A percentile compares a stretch with the other conserved stretches of the same genome.
phyloP scores from a whole-genome alignment of 2,888 invertebrate genomes.

The Lottia scabra region DNA sequence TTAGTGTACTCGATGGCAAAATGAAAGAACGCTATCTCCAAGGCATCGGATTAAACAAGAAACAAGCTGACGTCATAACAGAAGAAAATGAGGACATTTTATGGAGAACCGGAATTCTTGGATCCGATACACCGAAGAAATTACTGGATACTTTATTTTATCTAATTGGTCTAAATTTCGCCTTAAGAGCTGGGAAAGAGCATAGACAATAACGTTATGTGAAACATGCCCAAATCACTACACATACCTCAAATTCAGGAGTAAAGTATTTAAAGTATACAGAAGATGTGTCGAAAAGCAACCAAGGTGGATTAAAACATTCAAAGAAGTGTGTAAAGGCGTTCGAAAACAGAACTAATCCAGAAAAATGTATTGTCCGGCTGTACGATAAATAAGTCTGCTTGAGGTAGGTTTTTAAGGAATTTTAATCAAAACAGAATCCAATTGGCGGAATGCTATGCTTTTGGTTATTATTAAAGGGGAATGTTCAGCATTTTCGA shows the following conservation, averaged over 20 bases:
- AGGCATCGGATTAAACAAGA: constrained; percentile 4
- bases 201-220: background rate
- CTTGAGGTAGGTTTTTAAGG: background rate
- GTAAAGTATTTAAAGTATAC: constrained; percentile 2
- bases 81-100: constrained; percentile 6
- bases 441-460: background rate
- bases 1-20: constrained; percentile 5
- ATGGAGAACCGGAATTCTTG: constrained; percentile 3
- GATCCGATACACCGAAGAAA: background rate
- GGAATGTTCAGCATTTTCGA: too few relatives aligned
- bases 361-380: constrained; percentile 6
- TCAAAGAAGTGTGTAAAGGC: background rate
- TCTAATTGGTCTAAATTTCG: constrained; percentile 5
- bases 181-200: constrained; percentile 8
- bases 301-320: constrained; percentile 4
- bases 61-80: constrained; percentile 4
- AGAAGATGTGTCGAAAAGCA: constrained; percentile 12
- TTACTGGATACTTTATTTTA: constrained; percentile 9
- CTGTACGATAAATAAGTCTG: constrained; percentile 6
- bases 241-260: background rate
- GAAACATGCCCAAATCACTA: background rate
- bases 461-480: background rate
- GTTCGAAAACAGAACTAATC: constrained; percentile 1
- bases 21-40: constrained; percentile 6
- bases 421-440: background rate